phyloP scores from a whole-genome alignment of 2,797 vertebrate genomes.

The Malurus splendens region DNA sequence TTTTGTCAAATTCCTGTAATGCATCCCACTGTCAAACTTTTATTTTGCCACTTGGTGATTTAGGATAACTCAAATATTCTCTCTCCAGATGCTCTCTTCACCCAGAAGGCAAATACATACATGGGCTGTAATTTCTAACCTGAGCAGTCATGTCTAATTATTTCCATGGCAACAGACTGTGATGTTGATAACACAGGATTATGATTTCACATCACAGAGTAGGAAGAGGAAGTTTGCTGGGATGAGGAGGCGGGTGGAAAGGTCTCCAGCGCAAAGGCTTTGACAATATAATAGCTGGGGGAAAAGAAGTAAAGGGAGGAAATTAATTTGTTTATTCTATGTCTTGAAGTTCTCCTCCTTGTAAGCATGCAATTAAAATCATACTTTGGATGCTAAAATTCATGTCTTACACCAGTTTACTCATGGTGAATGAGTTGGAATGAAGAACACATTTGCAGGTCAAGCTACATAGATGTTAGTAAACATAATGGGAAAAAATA shows the following conservation, averaged over 20 bases:
- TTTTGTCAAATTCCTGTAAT: not conserved
- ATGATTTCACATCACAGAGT: not conserved
- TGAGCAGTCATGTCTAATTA: constrained; percentile 51
- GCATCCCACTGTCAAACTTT: not conserved
- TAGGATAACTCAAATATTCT: constrained; percentile 10
- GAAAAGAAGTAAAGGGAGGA: not conserved
- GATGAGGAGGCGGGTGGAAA: constrained; percentile 11
- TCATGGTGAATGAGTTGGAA: not conserved
- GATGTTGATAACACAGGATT: constrained; percentile 39
- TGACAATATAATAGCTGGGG: constrained; percentile 7
- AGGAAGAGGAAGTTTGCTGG: constrained; percentile 35
- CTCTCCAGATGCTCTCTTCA: not conserved
- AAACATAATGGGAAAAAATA: not conserved
- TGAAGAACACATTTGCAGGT: not conserved
- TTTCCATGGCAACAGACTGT: constrained; percentile 18
- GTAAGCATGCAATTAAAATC: constrained; percentile 1
- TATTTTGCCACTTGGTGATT: constrained; percentile 4
- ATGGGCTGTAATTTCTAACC: constrained; percentile 40
- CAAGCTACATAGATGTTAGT: not conserved
- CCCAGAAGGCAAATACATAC: not conserved
- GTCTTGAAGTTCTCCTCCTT: not conserved
- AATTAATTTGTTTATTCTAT: constrained; percentile 23
- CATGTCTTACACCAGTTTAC: not conserved
- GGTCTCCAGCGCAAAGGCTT: not conserved
- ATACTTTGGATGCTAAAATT: not conserved